phyloP scores from a whole-genome alignment of 2,797 vertebrate species.

The Syngnathus acus region DNA sequence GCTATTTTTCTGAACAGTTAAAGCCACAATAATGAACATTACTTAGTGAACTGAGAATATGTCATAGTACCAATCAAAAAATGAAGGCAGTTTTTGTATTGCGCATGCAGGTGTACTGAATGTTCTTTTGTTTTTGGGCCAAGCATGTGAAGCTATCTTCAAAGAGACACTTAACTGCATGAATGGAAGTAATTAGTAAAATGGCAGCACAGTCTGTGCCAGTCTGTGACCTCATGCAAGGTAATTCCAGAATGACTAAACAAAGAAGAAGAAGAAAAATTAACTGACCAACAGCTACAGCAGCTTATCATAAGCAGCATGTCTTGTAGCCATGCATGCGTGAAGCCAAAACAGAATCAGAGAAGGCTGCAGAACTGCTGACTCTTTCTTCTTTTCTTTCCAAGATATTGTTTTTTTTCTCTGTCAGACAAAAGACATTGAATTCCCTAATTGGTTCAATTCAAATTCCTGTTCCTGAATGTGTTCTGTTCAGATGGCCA shows the following conservation, averaged over 20 bases:
- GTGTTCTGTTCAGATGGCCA: background rate
- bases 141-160: background rate
- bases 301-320: background rate
- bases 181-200: background rate
- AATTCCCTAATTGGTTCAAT: background rate
- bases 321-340: constrained; percentile 5
- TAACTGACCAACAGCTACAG: background rate
- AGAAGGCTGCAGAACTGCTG: constrained; percentile 6
- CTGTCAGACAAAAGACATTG: background rate
- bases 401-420: background rate
- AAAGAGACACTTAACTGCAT: background rate
- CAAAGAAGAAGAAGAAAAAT: background rate
- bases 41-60: background rate
- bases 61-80: background rate
- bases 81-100: constrained; percentile 1
- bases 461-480: background rate
- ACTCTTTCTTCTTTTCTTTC: constrained; percentile 8
- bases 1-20: background rate
- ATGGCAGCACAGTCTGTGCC: background rate
- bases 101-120: background rate
- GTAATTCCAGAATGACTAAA: constrained; percentile 1
- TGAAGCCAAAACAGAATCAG: constrained; percentile 3
- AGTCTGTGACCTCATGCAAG: background rate
- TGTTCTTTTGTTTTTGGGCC: constrained; percentile 3
- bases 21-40: background rate